A percentile compares a stretch with the other conserved stretches of the same genome.
These are phyloP conservation scores for Ageneiosus marmoratus DNA, from an alignment of 2,113 vertebrate species.

Conservation along the genomic window DNA sequence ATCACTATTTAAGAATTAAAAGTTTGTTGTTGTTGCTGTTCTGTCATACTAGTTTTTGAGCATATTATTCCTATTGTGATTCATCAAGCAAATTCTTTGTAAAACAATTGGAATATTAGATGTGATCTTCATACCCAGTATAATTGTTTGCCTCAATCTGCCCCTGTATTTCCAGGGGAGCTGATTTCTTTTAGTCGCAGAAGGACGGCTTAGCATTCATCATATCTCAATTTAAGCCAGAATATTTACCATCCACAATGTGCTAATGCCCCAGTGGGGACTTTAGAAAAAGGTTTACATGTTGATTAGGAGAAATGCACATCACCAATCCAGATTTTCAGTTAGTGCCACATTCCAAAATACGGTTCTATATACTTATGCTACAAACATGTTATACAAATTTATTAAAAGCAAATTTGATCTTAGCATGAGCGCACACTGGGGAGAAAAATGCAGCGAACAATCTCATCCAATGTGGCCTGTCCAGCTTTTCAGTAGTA, in stretches of 20 bases:
- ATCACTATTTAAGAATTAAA: background rate
- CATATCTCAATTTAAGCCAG: constrained; percentile 67
- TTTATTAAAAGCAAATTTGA: constrained; percentile 58
- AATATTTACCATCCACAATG: constrained; percentile 61
- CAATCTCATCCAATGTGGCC: background rate
- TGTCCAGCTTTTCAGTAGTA: background rate
- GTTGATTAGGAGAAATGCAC: constrained; percentile 64
- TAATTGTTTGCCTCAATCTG: background rate
- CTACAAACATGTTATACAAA: constrained; percentile 37
- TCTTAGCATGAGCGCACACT: constrained; percentile 14
- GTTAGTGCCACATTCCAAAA: constrained; percentile 36
- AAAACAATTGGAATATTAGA: background rate
- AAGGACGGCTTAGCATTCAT: constrained; percentile 61
- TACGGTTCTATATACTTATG: constrained; percentile 43
- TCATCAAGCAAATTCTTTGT: background rate
- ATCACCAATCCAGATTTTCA: constrained; percentile 49
- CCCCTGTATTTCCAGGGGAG: constrained; percentile 28
- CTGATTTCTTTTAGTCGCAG: constrained; percentile 42
- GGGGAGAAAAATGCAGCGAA: background rate
- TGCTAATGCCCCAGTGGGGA: constrained; percentile 62
- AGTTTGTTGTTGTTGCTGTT: background rate
- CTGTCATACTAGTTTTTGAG: background rate
- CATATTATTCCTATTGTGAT: background rate
- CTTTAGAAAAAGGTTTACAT: constrained; percentile 64
- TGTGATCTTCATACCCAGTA: background rate